Percentiles rank a stretch among this genome's conserved stretches.
Conservation (phyloP, 2,797 vertebrate species). For the Delichon dasypus region DNA sequence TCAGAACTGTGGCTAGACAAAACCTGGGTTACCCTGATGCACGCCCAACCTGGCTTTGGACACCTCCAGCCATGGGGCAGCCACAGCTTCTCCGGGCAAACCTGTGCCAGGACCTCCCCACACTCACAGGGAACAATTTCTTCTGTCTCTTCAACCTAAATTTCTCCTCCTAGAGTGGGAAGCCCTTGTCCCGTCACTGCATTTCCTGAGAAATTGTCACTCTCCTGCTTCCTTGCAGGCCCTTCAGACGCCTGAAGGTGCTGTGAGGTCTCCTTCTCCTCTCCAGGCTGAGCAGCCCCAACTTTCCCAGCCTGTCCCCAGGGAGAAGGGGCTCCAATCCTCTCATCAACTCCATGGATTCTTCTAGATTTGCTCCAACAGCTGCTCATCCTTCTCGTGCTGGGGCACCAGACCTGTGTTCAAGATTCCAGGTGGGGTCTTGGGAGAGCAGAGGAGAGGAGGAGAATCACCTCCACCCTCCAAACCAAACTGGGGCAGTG, state of each 20-base stretch:
- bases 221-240: neutral
- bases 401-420: neutral
- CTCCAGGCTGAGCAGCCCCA: neutral
- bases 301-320: neutral
- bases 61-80: neutral
- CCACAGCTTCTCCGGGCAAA: too few species aligned
- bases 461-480: neutral
- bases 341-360: neutral
- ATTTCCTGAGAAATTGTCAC: neutral
- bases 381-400: neutral
- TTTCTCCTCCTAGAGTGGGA: neutral
- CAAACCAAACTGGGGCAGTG: neutral
- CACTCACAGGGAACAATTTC: neutral
- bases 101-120: neutral
- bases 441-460: neutral
- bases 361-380: neutral
- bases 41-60: fast-evolving
- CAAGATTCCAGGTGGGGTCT: neutral
- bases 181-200: neutral
- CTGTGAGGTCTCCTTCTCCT: neutral
- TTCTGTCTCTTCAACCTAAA: neutral
- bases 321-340: neutral
- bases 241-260: neutral
- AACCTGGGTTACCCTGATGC: neutral
- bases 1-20: neutral